Evolutionary conservation across 1,140 invertebrate genomes (phyloP), one percentile per base, ranked within the genome.

Genomic region (Batillaria attramentaria): DNA sequence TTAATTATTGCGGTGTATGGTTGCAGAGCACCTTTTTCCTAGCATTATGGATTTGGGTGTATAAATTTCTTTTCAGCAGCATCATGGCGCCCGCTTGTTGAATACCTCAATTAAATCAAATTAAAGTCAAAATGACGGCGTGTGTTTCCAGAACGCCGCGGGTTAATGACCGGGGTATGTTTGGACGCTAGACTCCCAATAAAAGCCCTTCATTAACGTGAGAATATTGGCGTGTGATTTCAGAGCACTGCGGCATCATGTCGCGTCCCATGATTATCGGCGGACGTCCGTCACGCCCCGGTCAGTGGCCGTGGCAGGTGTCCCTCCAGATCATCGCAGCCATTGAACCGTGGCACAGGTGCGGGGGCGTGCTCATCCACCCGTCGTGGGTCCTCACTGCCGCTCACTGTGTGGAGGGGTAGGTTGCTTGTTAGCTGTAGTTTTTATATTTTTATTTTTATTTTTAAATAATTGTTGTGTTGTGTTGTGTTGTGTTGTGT

Each of bases 361-460:
- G 85, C 77, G 85, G 85, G 0, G 85, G 84, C 16, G 83, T 84
- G 46, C 76, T 86, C 8, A 77, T 86, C 33, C 83, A 84, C 62
- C 72, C 77, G n/a, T 43, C 72, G 31, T 85, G 84, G 83, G 82
- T 86, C 24, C 65, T 86, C 4, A 86, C 85, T 4, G 85, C 85
- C 16, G 85, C 84, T 0, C 84, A 85, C 69, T 86, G 85, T 74
- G 82, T 86, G 18, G 79, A 83, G 42, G 81, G 84, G 83, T 84
- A 57, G 69, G 81, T 79, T 20, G 20, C 60, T 35, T 6, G 57
- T 60, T n/a, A n/a, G n/a, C n/a, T n/a, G n/a, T n/a, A n/a, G n/a
- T n/a, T n/a, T n/a, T n/a, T n/a, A n/a, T n/a, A n/a, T n/a, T n/a
- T n/a, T n/a, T n/a, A n/a, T n/a, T n/a, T n/a, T n/a, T n/a, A n/a